Conservation (phyloP, 2,888 invertebrate genomes). For the Ectemnius continuus region DNA sequence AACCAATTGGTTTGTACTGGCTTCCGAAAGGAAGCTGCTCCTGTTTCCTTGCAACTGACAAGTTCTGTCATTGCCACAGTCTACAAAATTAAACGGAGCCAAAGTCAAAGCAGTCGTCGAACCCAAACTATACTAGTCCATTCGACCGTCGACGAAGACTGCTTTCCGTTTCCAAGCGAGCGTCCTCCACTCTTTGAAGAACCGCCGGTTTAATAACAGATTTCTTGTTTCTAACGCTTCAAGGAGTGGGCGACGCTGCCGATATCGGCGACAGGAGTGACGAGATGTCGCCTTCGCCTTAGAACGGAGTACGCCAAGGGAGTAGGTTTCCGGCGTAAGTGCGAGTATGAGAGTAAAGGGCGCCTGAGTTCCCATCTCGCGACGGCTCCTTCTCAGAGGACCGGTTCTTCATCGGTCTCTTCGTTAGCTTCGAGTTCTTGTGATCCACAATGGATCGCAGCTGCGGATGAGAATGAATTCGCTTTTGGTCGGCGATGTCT, state of each 20-base stretch:
- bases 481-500: slow-evolving; percentile 80
- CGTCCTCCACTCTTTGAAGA: too few relatives aligned
- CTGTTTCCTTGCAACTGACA: too few relatives aligned
- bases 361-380: slow-evolving; percentile 57
- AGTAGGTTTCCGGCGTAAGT: slow-evolving; percentile 43
- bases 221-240: too few relatives aligned
- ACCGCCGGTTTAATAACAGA: too few relatives aligned
- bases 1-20: too few relatives aligned
- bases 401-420: slow-evolving; percentile 83
- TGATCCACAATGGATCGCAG: slow-evolving; percentile 74
- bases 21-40: too few relatives aligned
- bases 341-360: slow-evolving; percentile 54
- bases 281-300: slow-evolving; percentile 47
- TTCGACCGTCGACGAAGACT: too few relatives aligned
- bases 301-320: slow-evolving; percentile 37
- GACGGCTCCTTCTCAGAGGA: slow-evolving; percentile 77
- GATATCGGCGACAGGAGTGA: slow-evolving; percentile 25
- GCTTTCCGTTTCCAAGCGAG: too few relatives aligned
- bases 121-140: too few relatives aligned
- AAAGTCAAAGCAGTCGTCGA: too few relatives aligned
- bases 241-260: slow-evolving; percentile 25
- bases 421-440: slow-evolving; percentile 81
- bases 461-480: slow-evolving; percentile 81
- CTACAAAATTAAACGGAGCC: too few relatives aligned
- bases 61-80: too few relatives aligned